Evolutionary conservation across 2,797 vertebrate genomes (phyloP).

Genomic region (Macrochelys suwanniensis): DNA sequence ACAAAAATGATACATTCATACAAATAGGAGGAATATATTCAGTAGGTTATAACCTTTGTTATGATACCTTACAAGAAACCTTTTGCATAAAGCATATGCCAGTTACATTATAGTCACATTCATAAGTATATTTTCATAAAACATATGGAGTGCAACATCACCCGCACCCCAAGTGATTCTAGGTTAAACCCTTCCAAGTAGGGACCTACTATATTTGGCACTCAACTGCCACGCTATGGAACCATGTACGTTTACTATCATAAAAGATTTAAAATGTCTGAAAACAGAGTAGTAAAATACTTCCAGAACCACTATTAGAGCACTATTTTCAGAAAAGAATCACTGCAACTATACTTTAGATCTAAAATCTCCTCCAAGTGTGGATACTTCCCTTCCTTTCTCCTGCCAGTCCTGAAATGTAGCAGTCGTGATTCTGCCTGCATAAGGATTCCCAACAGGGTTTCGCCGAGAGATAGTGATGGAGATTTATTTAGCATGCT

Average conservation of each 20-base stretch:
- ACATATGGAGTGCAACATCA: too few species aligned
- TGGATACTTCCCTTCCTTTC: neutral
- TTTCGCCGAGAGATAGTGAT: accelerated
- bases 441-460: neutral
- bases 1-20: too few species aligned
- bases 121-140: too few species aligned
- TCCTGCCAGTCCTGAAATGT: neutral
- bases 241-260: accelerated
- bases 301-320: neutral
- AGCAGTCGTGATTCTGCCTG: neutral
- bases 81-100: too few species aligned
- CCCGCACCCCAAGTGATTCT: neutral
- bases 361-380: neutral
- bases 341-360: neutral
- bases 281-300: constrained; percentile 5
- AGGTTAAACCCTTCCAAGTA: neutral
- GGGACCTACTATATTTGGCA: neutral
- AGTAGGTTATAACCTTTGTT: too few species aligned
- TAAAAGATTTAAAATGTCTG: neutral
- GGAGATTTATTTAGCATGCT: constrained; percentile 2
- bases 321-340: neutral
- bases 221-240: accelerated
- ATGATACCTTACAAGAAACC: too few species aligned
- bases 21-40: too few species aligned
- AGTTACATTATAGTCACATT: too few species aligned